Evolutionary conservation across 1,140 invertebrate species (phyloP), one percentile per base, ranked within the genome.

Genomic region (Phocides pigmalion): DNA sequence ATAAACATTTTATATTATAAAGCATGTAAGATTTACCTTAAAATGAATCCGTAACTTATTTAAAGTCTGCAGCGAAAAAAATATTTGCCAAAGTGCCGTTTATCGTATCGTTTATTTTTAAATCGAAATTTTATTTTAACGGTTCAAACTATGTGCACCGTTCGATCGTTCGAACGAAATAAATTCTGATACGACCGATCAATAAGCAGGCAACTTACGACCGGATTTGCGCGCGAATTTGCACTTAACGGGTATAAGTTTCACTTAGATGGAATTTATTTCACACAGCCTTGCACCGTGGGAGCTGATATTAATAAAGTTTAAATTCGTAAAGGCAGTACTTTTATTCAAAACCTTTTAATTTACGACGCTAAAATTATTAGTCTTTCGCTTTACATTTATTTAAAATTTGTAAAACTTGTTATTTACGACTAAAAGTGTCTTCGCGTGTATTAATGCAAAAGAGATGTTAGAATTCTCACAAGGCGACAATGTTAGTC

Each of bases 181-280:
- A 59, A 59, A 59, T 59, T 59, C 25, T 59, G 22, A 59, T 59
- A 47, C 41, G 54, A 58, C 15, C 54, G 54, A 59, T 59, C 54
- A 59, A 47, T 61, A 49, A 61, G 56, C 12, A 49, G 56, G 16
- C 42, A 59, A 59, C 41, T 58, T 58, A 58, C 54, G 54, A 42
- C 3, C 54, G 54, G 54, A 58, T 59, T 47, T 59, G 56, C 56
- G 25, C 41, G 15, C 42, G 42, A 47, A 51, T 68, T 68, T 42
- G 25, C 66, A 50, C 32, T 63, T 50, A 68, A 50, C 37, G 66
- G 49, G 4, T 25, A 59, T 63, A 68, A 63, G 44, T 63, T 68
- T 63, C 56, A 39, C 47, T 66, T 66, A 66, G 49, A 37, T 22
- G 28, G 28, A 53, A 62, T 62, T 66, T 66, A 62, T 66, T 54